Percentiles rank a stretch among this genome's conserved stretches.
These are phyloP conservation scores for Diorhabda sublineata DNA, from an alignment of 1,140 invertebrate species.

Conservation along the genomic window DNA sequence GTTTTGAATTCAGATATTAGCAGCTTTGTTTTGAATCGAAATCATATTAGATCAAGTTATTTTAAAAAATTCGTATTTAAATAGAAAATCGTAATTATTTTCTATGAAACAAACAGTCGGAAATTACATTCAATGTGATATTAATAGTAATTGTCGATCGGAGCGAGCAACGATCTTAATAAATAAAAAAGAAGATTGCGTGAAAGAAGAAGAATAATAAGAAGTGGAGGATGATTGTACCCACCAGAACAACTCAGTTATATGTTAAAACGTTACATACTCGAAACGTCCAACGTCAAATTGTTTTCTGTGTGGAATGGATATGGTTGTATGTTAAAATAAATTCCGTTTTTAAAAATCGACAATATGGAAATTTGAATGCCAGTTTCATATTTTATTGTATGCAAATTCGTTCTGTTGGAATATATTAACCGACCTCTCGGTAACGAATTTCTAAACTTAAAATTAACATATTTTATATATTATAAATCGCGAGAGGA, in stretches of 20 bases:
- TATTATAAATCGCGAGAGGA: constrained; percentile 25
- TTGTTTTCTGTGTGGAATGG: constrained; percentile 18
- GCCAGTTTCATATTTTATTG: constrained; percentile 31
- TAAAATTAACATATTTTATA: constrained; percentile 28
- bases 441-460: constrained; percentile 31
- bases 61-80: no score
- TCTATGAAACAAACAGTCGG: no score
- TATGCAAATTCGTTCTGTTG: constrained; percentile 25
- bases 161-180: background rate
- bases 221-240: background rate
- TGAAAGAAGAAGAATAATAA: background rate
- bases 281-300: constrained; percentile 15
- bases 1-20: no score
- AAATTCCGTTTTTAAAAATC: constrained; percentile 22
- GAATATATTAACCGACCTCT: constrained; percentile 20
- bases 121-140: background rate
- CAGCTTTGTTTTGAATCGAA: no score
- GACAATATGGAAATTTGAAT: constrained; percentile 29
- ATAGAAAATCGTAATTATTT: no score
- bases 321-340: constrained; percentile 21
- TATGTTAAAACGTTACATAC: constrained; percentile 17
- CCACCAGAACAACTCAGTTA: constrained; percentile 1
- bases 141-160: background rate
- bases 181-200: background rate
- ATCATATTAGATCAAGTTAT: no score